Conservation (phyloP, 2,797 vertebrate genomes). For the Protonibea diacanthus region DNA sequence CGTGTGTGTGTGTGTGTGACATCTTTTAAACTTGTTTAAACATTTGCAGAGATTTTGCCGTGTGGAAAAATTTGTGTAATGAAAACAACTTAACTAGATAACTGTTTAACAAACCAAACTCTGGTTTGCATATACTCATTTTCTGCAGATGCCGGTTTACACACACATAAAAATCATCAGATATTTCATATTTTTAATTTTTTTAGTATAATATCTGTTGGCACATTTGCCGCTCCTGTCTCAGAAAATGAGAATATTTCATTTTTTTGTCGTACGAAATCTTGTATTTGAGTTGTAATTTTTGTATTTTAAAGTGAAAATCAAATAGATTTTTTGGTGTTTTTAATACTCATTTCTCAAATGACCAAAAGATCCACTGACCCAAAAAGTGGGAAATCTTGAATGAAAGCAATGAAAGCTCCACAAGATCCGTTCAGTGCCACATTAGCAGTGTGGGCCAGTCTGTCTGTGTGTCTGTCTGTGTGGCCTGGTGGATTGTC, state of each 20-base stretch:
- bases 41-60: constrained; percentile 61
- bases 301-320: too few species aligned
- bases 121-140: constrained; percentile 2
- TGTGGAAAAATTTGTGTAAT: constrained; percentile 51
- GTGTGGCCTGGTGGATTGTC: constrained; percentile 55
- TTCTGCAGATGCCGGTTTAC: not conserved
- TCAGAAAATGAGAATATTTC: too few species aligned
- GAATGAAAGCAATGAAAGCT: constrained; percentile 16
- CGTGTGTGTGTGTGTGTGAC: constrained; percentile 20
- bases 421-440: constrained; percentile 21
- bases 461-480: constrained; percentile 37
- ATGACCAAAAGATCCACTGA: too few species aligned
- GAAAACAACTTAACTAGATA: constrained; percentile 39
- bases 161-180: not conserved
- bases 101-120: constrained; percentile 59
- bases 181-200: not conserved
- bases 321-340: too few species aligned
- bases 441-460: constrained; percentile 46
- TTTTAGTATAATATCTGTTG: too few species aligned
- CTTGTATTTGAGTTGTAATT: too few species aligned
- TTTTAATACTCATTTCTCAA: too few species aligned
- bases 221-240: too few species aligned
- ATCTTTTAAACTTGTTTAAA: constrained; percentile 57
- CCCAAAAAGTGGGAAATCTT: constrained; percentile 1
- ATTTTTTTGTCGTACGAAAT: too few species aligned